Conservation (phyloP, 2,888 invertebrate species). For the Cremastobaeus sp. region DNA sequence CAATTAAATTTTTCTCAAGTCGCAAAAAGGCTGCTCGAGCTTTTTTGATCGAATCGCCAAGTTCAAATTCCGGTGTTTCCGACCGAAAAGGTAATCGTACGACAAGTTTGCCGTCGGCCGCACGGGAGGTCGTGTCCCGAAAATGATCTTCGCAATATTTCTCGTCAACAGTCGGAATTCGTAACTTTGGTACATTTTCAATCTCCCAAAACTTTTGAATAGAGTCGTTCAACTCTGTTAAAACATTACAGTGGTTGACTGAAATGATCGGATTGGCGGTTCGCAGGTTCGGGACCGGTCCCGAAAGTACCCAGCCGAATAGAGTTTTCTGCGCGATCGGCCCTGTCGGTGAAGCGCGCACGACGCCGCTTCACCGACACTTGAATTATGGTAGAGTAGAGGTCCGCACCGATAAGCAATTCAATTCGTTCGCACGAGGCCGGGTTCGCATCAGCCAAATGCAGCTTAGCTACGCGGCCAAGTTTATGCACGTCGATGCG, state of each 20-base stretch:
- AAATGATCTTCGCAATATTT: too few species aligned
- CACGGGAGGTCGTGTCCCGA: too few species aligned
- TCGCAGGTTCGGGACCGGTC: neutral
- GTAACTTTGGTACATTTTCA: too few species aligned
- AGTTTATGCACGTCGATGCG: neutral
- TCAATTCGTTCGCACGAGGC: neutral
- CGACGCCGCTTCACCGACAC: too few species aligned
- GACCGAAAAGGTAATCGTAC: too few species aligned
- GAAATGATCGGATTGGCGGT: neutral
- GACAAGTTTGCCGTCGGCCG: too few species aligned
- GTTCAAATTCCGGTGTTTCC: too few species aligned
- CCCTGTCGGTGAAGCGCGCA: too few species aligned
- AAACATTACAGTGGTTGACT: constrained; percentile 1
- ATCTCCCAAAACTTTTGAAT: constrained; percentile 3
- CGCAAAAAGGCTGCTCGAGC: too few species aligned
- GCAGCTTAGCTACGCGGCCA: neutral
- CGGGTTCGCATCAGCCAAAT: constrained; percentile 5
- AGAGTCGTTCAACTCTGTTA: neutral
- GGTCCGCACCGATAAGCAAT: constrained; percentile 8
- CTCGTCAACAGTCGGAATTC: too few species aligned
- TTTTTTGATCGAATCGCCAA: too few species aligned
- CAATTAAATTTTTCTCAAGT: too few species aligned
- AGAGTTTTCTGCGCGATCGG: constrained; percentile 12
- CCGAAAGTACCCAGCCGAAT: constrained; percentile 24
- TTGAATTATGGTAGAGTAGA: neutral